Percentiles rank a stretch among this genome's conserved stretches.
These are phyloP conservation scores for Atta cephalotes DNA, from an alignment of 1,140 invertebrate genomes.

Conservation along the genomic window DNA sequence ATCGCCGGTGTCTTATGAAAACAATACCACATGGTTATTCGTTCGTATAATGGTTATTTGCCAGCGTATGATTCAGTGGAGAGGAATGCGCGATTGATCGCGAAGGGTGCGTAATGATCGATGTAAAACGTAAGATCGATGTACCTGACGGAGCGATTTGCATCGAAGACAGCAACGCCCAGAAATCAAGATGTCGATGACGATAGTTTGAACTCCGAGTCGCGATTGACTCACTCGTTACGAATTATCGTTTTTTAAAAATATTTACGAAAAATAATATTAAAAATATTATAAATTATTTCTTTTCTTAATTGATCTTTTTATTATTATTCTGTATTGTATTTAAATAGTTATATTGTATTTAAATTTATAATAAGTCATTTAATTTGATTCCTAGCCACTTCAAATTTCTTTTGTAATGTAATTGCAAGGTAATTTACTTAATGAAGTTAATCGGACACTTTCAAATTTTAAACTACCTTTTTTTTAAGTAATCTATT, in stretches of 20 bases:
- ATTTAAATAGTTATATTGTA: not conserved
- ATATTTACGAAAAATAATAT: not conserved
- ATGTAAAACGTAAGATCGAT: constrained; percentile 58
- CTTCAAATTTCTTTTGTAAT: not conserved
- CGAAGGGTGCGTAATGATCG: constrained; percentile 61
- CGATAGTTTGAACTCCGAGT: not conserved
- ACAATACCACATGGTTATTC: constrained; percentile 47
- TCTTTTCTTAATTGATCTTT: not conserved
- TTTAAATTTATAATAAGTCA: not conserved
- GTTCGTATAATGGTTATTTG: constrained; percentile 56
- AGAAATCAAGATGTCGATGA: constrained; percentile 66
- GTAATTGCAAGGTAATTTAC: no score
- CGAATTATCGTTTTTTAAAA: not conserved
- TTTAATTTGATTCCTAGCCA: not conserved
- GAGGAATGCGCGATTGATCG: constrained; percentile 58
- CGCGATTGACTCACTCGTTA: constrained; percentile 23
- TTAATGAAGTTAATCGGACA: no score
- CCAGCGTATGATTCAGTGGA: constrained; percentile 56
- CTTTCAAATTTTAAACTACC: not conserved
- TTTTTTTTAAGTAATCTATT: not conserved
- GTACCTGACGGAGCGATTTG: constrained; percentile 60
- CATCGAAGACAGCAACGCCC: constrained; percentile 50
- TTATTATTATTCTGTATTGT: not conserved
- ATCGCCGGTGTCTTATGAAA: constrained; percentile 37
- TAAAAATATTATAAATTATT: not conserved